phyloP scores from a whole-genome alignment of 2,113 vertebrate genomes.

The Gavialis gangeticus region DNA sequence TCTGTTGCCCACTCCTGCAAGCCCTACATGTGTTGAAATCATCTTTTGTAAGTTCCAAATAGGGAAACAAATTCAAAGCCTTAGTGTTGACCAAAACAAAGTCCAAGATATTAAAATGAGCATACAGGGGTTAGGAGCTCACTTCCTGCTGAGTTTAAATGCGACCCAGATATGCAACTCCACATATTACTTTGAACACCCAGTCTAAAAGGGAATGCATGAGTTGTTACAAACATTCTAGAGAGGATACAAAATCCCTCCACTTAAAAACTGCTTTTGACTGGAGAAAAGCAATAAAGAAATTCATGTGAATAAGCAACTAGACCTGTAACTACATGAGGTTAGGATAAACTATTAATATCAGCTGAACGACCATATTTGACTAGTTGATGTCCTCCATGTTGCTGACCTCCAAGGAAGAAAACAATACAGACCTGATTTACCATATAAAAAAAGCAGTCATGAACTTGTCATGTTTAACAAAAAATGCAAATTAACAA shows the following conservation, averaged over 20 bases:
- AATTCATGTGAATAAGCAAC: background rate
- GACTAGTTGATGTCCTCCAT: background rate
- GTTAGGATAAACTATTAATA: background rate
- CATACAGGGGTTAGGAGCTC: background rate
- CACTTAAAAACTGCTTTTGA: background rate
- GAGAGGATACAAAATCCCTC: background rate
- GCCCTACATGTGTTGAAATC: background rate
- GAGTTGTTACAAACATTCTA: background rate
- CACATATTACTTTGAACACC: no score
- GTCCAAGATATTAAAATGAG: background rate
- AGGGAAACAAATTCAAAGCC: background rate
- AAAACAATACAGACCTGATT: background rate
- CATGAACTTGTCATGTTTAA: background rate
- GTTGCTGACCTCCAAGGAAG: background rate
- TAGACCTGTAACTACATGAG: conserved; percentile 1
- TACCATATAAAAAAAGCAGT: background rate
- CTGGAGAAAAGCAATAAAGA: background rate
- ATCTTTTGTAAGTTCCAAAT: background rate
- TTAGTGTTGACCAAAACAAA: background rate
- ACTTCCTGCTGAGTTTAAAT: background rate
- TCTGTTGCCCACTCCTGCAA: background rate
- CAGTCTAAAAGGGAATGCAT: background rate
- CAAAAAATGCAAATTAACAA: background rate
- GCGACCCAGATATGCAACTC: background rate
- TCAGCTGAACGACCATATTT: background rate